phyloP scores from a whole-genome alignment of 2,888 invertebrate genomes.

The Apotomis betuletana region DNA sequence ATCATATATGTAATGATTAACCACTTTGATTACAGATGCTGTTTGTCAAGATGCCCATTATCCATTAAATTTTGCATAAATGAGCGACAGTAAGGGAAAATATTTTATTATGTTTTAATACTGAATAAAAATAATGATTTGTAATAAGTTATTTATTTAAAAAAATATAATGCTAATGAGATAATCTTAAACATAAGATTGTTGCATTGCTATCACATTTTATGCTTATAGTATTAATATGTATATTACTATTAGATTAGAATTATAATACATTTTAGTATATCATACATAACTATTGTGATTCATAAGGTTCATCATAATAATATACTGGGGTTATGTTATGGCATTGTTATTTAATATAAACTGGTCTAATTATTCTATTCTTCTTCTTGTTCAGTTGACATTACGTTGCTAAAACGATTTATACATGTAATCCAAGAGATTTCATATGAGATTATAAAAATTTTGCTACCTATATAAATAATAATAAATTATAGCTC shows the following conservation, averaged over 20 bases:
- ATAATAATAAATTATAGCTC: slow-evolving; percentile 57
- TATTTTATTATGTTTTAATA: slow-evolving; percentile 10
- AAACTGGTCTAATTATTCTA: too few relatives aligned
- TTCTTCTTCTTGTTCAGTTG: background rate
- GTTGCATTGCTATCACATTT: slow-evolving; percentile 33
- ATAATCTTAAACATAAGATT: slow-evolving; percentile 21
- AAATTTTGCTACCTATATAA: slow-evolving; percentile 1
- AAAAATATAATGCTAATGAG: slow-evolving; percentile 10
- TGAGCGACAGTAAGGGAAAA: background rate
- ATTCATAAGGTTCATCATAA: too few relatives aligned
- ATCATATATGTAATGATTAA: too few relatives aligned
- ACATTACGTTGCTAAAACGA: too few relatives aligned
- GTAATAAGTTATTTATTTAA: slow-evolving; percentile 32
- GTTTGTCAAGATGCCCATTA: slow-evolving; percentile 75
- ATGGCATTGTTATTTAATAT: too few relatives aligned
- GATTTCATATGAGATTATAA: slow-evolving; percentile 21
- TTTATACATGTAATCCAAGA: background rate
- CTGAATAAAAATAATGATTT: slow-evolving; percentile 21
- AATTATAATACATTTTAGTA: background rate
- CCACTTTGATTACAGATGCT: slow-evolving; percentile 68
- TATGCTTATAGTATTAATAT: slow-evolving; percentile 10
- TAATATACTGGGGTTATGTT: too few relatives aligned
- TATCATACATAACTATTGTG: background rate
- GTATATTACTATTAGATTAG: background rate
- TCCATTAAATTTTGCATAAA: slow-evolving; percentile 53